Evolutionary conservation across 2,113 vertebrate species (phyloP).

Genomic region (Cheilinus undulatus): DNA sequence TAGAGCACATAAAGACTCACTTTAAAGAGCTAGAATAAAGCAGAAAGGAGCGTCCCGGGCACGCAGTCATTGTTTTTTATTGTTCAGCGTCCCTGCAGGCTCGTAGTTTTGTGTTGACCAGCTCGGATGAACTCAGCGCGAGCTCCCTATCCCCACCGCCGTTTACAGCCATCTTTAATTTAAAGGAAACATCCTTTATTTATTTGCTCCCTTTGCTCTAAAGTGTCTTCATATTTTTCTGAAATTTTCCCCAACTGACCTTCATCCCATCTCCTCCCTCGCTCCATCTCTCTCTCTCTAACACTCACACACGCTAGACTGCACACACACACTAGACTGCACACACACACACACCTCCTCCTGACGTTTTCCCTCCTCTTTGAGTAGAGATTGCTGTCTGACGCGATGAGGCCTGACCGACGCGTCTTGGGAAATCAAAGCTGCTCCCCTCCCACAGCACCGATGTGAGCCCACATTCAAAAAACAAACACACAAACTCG

Average conservation of each 20-base stretch:
- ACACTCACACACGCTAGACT: slow-evolving; percentile 12
- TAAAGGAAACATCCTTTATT: slow-evolving; percentile 80
- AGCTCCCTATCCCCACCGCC: slow-evolving; percentile 54
- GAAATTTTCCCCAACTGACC: slow-evolving; percentile 58
- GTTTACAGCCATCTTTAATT: slow-evolving; percentile 83
- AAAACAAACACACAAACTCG: slow-evolving; percentile 36
- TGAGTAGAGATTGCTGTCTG: slow-evolving; percentile 69
- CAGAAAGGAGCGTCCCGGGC: not conserved
- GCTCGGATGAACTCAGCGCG: slow-evolving; percentile 32
- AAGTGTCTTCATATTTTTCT: slow-evolving; percentile 61
- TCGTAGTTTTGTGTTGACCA: slow-evolving; percentile 29
- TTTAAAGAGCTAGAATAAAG: not conserved
- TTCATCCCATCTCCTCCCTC: slow-evolving; percentile 22
- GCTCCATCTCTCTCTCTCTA: not conserved
- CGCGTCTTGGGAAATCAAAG: slow-evolving; percentile 82
- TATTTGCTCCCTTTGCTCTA: slow-evolving; percentile 64
- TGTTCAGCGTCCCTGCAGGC: slow-evolving; percentile 25
- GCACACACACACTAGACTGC: slow-evolving; percentile 33
- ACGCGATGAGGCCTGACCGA: slow-evolving; percentile 73
- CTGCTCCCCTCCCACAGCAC: slow-evolving; percentile 47
- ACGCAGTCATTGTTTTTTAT: not conserved
- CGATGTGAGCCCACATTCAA: slow-evolving; percentile 30
- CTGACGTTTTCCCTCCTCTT: slow-evolving; percentile 34
- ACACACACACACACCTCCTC: slow-evolving; percentile 36
- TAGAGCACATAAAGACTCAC: not conserved